Conservation (phyloP, 1,140 invertebrate genomes). For the Drosophila truncata region DNA sequence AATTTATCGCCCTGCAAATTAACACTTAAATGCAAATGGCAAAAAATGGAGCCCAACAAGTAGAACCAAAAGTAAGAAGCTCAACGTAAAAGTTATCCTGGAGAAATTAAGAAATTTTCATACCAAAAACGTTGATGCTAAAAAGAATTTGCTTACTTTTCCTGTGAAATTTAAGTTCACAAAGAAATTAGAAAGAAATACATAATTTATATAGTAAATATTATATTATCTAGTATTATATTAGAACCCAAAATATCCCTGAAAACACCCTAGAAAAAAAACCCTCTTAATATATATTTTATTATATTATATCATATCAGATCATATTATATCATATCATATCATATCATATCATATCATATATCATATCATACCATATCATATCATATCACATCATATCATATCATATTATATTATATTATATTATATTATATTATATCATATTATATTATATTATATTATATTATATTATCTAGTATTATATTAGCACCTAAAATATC, state of each 20-base stretch:
- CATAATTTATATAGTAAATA: too few relatives aligned
- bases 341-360: too few relatives aligned
- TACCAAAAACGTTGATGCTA: background rate
- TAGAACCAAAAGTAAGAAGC: background rate
- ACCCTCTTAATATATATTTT: background rate
- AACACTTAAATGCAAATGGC: slow-evolving; percentile 72
- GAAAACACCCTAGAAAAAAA: too few relatives aligned
- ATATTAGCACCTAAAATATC: background rate
- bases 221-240: background rate
- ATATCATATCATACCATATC: too few relatives aligned
- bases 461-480: too few relatives aligned
- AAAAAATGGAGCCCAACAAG: slow-evolving; percentile 36
- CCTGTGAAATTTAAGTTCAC: background rate
- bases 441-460: background rate
- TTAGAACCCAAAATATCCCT: background rate
- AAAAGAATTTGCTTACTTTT: background rate
- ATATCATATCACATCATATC: too few relatives aligned
- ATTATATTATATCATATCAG: too few relatives aligned
- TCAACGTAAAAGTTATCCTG: slow-evolving; percentile 1
- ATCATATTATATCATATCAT: too few relatives aligned
- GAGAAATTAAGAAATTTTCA: background rate
- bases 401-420: too few relatives aligned
- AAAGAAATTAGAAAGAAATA: too few relatives aligned
- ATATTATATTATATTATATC: background rate
- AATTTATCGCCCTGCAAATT: slow-evolving; percentile 80